Percentiles rank a stretch among this genome's conserved stretches.
Evolutionary conservation across 64 coral and sea anemone species (phyloP).

Genomic region (Actinia tenebrosa): DNA sequence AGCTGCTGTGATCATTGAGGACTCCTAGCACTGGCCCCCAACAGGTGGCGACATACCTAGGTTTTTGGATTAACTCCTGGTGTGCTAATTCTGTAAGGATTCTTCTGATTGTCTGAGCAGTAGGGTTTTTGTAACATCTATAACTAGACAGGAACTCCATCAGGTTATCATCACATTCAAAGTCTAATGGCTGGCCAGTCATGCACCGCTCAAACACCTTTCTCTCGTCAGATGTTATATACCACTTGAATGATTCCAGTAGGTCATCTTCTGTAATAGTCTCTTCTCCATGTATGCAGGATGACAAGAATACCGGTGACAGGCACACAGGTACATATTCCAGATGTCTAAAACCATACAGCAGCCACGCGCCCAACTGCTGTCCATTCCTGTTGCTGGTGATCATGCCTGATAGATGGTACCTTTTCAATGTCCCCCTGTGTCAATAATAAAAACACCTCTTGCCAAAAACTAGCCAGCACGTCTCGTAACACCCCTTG

Average conservation of each 20-base stretch:
- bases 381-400: constrained; percentile 40
- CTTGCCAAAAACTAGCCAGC: no score
- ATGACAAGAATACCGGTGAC: constrained; percentile 36
- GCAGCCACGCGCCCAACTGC: constrained; percentile 41
- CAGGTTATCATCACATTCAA: constrained; percentile 50
- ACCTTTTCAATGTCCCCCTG: neutral
- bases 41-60: no score
- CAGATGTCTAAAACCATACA: constrained; percentile 42
- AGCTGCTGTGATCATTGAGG: no score
- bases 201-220: constrained; percentile 39
- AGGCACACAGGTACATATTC: constrained; percentile 54
- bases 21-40: no score
- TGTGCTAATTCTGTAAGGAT: constrained; percentile 31
- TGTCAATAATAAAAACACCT: constrained; percentile 17
- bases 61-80: constrained; percentile 8
- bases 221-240: constrained; percentile 55
- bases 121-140: constrained; percentile 40
- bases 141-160: constrained; percentile 37
- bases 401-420: constrained; percentile 61
- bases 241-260: constrained; percentile 35
- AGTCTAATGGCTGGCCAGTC: constrained; percentile 18
- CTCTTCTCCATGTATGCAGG: constrained; percentile 54
- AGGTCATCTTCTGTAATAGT: constrained; percentile 45
- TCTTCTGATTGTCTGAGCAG: constrained; percentile 11
- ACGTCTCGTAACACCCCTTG: constrained; percentile 33